Percentiles rank a stretch among this genome's conserved stretches.
Conservation (phyloP, 1,140 invertebrate genomes). For the Bombus difficillimus region DNA sequence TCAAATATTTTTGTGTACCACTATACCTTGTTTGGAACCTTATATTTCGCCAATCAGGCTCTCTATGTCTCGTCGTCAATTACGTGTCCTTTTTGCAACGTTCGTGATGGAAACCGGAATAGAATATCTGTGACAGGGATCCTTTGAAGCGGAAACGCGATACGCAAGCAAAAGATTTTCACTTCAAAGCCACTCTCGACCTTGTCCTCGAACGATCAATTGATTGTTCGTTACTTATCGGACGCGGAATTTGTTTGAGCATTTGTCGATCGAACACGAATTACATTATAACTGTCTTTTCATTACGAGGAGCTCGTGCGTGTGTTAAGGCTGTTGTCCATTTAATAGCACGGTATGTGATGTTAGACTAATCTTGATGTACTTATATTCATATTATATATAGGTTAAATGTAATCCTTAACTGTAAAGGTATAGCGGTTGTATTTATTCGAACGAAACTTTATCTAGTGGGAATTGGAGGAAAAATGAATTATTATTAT, state of each 20-base stretch:
- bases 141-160: conserved; percentile 11
- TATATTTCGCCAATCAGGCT: neutral
- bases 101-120: conserved; percentile 2
- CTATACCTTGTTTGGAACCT: neutral
- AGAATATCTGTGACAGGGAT: conserved; percentile 9
- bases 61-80: neutral
- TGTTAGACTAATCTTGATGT: neutral
- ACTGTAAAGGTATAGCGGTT: no score
- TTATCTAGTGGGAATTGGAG: no score
- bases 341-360: neutral
- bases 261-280: conserved; percentile 3
- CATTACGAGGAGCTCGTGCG: neutral
- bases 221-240: conserved; percentile 29
- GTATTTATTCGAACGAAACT: no score
- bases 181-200: neutral
- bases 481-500: no score
- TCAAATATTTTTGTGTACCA: neutral
- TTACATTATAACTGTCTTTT: neutral
- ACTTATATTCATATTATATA: neutral
- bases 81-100: neutral
- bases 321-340: neutral
- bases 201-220: conserved; percentile 6
- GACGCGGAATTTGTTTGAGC: conserved; percentile 34
- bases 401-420: neutral
- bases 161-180: neutral